These are phyloP conservation scores for Exaiptasia diaphana DNA, from an alignment of 64 coral and sea anemone species.

Conservation along the genomic window DNA sequence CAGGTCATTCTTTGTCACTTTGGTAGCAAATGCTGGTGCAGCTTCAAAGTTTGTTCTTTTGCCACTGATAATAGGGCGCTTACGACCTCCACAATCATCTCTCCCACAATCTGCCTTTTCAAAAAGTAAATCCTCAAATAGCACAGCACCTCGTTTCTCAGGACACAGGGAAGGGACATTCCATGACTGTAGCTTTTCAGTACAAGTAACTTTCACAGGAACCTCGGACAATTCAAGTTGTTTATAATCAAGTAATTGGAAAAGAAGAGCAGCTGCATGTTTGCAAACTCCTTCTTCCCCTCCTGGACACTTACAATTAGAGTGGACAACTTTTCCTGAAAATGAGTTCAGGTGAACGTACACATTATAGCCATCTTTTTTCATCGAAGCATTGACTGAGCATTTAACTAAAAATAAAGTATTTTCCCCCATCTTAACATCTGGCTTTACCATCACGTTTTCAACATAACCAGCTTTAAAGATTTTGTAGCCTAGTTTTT, in stretches of 20 bases:
- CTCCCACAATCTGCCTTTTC: conserved; percentile 11
- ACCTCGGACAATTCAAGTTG: conserved; percentile 36
- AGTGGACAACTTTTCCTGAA: conserved; percentile 8
- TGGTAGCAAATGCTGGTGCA: conserved; percentile 1
- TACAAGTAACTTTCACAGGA: conserved; percentile 20
- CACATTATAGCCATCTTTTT: conserved; percentile 26
- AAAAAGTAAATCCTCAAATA: conserved; percentile 32
- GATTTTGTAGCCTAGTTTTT: conserved; percentile 42
- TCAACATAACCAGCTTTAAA: no score
- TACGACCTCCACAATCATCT: conserved; percentile 11
- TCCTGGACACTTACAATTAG: conserved; percentile 24
- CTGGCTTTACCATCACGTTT: no score
- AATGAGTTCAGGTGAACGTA: neutral
- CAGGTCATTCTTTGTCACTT: conserved; percentile 16
- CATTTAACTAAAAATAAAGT: neutral
- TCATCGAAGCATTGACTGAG: conserved; percentile 27
- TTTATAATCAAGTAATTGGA: conserved; percentile 33
- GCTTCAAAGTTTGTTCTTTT: neutral
- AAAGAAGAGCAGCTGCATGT: conserved; percentile 49
- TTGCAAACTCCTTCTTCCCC: conserved; percentile 40
- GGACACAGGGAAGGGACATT: neutral
- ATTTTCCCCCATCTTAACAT: no score
- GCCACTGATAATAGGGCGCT: conserved; percentile 13
- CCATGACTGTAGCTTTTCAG: conserved; percentile 6
- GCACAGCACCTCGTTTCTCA: neutral